These are phyloP conservation scores for Patella ulyssiponensis DNA, from an alignment of 2,888 invertebrate species.

Conservation along the genomic window DNA sequence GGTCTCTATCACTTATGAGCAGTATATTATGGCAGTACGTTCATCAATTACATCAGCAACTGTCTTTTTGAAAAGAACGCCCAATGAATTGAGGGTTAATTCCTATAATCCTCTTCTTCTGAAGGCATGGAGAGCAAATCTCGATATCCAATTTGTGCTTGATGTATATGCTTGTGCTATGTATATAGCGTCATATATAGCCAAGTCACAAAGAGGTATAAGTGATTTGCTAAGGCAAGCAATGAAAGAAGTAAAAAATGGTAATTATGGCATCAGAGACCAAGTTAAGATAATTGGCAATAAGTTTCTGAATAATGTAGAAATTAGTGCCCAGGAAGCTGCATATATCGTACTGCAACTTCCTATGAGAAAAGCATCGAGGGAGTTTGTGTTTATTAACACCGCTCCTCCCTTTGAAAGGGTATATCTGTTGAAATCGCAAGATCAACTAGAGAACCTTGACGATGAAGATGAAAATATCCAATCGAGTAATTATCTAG, in stretches of 20 bases:
- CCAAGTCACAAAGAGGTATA: slow-evolving; percentile 46
- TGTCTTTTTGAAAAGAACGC: slow-evolving; percentile 29
- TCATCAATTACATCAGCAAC: slow-evolving; percentile 13
- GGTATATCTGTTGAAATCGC: no score
- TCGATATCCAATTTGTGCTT: no score
- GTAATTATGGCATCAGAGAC: slow-evolving; percentile 22
- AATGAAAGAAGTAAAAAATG: slow-evolving; percentile 37
- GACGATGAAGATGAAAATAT: slow-evolving; percentile 25
- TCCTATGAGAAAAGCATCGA: slow-evolving; percentile 30
- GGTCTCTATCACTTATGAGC: not conserved
- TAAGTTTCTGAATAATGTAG: slow-evolving; percentile 21
- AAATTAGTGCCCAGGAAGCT: slow-evolving; percentile 58
- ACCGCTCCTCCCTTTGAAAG: slow-evolving; percentile 23
- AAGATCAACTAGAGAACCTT: no score
- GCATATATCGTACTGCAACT: slow-evolving; percentile 45
- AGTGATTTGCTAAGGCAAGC: slow-evolving; percentile 40
- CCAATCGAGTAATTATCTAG: slow-evolving; percentile 33
- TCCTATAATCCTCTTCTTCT: slow-evolving; percentile 29
- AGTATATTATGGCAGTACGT: slow-evolving; percentile 12
- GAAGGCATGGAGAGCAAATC: no score
- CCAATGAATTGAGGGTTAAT: slow-evolving; percentile 29
- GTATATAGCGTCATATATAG: slow-evolving; percentile 39
- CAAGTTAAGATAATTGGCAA: slow-evolving; percentile 27
- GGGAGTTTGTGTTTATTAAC: slow-evolving; percentile 44
- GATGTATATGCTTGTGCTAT: no score